Percentiles rank a stretch among this genome's conserved stretches.
These are phyloP conservation scores for Tichodroma muraria DNA, from an alignment of 2,113 vertebrate genomes.

Conservation along the genomic window DNA sequence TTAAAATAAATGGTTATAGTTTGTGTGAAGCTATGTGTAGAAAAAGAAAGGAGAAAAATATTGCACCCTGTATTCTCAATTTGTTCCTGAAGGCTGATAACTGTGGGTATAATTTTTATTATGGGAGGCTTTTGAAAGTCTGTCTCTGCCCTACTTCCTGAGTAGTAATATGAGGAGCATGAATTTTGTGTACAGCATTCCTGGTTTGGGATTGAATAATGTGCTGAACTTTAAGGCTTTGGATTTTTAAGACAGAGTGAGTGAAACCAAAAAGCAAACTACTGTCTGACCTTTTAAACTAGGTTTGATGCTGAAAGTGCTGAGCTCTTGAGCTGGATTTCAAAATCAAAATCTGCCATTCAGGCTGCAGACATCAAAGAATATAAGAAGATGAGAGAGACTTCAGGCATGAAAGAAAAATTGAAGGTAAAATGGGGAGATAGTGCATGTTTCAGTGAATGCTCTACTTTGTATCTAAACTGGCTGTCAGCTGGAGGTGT, in stretches of 20 bases:
- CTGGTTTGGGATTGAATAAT: neutral
- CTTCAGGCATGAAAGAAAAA: constrained; percentile 73
- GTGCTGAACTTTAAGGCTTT: neutral
- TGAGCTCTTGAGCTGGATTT: constrained; percentile 81
- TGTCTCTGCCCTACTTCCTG: neutral
- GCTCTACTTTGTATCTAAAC: constrained; percentile 15
- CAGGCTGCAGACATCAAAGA: constrained; percentile 74
- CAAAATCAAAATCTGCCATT: constrained; percentile 76
- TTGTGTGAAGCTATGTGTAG: neutral
- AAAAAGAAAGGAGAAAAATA: neutral
- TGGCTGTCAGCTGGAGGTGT: constrained; percentile 20
- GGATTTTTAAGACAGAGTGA: neutral
- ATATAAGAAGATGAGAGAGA: constrained; percentile 75
- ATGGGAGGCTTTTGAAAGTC: neutral
- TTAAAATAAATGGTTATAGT: neutral
- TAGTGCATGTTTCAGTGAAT: neutral
- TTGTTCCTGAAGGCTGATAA: neutral
- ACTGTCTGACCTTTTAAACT: constrained; percentile 37
- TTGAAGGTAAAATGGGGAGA: constrained; percentile 77
- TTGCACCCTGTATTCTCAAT: neutral
- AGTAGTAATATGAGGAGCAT: neutral
- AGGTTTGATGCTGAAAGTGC: constrained; percentile 82
- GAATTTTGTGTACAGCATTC: neutral
- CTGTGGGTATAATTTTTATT: neutral
- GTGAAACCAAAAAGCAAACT: neutral